These are phyloP conservation scores for Ephialtes manifestator DNA, from an alignment of 2,888 invertebrate species.

Conservation along the genomic window DNA sequence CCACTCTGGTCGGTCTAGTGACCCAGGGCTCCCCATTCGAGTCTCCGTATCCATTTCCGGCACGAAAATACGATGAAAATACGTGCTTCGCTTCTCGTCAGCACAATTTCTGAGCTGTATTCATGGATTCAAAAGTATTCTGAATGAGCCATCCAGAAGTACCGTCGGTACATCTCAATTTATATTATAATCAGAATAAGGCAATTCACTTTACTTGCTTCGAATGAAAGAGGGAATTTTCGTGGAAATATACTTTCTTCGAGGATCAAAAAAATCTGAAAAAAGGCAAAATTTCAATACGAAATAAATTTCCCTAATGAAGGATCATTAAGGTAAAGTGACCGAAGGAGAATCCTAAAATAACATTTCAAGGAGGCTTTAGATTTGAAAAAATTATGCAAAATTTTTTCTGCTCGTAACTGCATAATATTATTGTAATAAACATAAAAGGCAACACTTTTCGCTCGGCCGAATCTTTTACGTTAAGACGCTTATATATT, in stretches of 20 bases:
- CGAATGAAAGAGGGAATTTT: background rate
- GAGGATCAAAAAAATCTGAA: background rate
- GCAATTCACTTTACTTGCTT: background rate
- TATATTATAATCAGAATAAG: slow-evolving; percentile 13
- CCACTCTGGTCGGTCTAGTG: slow-evolving; percentile 57
- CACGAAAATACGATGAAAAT: slow-evolving; percentile 58
- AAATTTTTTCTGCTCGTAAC: background rate
- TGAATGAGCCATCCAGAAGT: slow-evolving; percentile 36
- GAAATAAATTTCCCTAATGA: background rate
- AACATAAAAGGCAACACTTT: too few species aligned
- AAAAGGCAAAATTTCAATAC: background rate
- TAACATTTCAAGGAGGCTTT: background rate
- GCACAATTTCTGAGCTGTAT: slow-evolving; percentile 42
- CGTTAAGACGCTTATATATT: too few species aligned
- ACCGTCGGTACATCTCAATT: background rate
- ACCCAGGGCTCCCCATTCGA: slow-evolving; percentile 42
- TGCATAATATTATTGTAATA: background rate
- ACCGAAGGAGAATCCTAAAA: background rate
- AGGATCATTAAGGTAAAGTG: background rate
- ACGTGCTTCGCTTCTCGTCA: slow-evolving; percentile 37
- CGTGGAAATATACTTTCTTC: background rate
- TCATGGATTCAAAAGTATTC: slow-evolving; percentile 37
- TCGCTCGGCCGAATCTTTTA: too few species aligned
- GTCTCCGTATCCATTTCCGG: slow-evolving; percentile 44
- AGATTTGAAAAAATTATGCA: background rate